phyloP scores from a whole-genome alignment of 2,797 vertebrate genomes.

The Myotis myotis region DNA sequence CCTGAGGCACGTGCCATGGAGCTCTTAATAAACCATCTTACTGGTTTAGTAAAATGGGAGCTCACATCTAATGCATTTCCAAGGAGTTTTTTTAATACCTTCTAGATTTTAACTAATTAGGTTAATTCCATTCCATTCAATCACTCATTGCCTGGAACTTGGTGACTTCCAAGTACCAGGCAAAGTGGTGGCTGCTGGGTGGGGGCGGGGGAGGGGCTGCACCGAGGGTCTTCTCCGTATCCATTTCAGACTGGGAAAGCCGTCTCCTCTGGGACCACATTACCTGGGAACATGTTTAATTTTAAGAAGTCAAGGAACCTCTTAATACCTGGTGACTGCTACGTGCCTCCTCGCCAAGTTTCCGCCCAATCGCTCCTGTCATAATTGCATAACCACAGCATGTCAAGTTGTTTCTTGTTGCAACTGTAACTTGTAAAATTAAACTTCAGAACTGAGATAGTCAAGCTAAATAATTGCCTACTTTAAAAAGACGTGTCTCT shows the following conservation, averaged over 20 bases:
- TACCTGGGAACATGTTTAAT: background rate
- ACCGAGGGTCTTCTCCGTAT: background rate
- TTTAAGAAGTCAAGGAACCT: background rate
- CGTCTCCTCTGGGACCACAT: background rate
- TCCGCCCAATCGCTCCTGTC: background rate
- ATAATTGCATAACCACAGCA: constrained; percentile 68
- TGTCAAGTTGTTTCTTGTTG: constrained; percentile 72
- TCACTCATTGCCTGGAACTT: background rate
- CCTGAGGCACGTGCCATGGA: background rate
- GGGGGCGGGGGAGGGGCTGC: accelerated
- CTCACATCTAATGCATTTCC: constrained; percentile 23
- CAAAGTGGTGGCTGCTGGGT: background rate
- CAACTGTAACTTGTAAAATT: constrained; percentile 66
- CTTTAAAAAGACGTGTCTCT: constrained; percentile 70
- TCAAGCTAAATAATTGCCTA: constrained; percentile 77
- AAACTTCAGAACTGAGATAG: constrained; percentile 55
- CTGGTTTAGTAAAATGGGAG: constrained; percentile 46
- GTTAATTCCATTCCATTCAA: constrained; percentile 38
- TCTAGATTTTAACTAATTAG: constrained; percentile 50
- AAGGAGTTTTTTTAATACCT: constrained; percentile 26
- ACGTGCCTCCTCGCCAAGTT: constrained; percentile 20
- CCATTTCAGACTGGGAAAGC: background rate
- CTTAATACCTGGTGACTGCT: background rate
- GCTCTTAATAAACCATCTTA: background rate
- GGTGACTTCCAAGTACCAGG: constrained; percentile 47